Base-by-base conservation (phyloP, 2,797 vertebrate genomes). In the Ataeniobius toweri region DNA sequence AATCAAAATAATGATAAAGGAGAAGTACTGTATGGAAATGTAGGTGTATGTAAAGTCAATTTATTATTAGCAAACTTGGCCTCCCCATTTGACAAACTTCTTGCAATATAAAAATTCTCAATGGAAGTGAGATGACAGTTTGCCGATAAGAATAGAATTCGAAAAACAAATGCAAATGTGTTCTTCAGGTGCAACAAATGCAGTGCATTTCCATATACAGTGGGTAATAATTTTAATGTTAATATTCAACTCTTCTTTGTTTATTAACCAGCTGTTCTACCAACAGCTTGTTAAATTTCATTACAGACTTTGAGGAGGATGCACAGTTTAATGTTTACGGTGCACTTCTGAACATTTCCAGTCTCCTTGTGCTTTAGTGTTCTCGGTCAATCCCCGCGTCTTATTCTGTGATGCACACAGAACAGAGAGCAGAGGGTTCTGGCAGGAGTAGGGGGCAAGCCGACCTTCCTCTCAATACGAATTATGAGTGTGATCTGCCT, bases 401-500 rank as follows among this genome's bases (percentile, higher is more conserved):
- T 79, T 55, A 24, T 18, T 67, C 55, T 5, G 50, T 3, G 26
- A 68, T 74, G 68, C 75, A 50, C 18, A 48, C 39, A 59, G 65
- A 80, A 44, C 73, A 61, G 56, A 80, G 72, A 67, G 31, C 26
- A 26, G 48, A 76, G 83, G 63, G 73, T 18, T 79, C 81, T 73
- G 80, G 85, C 81, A 81, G 1, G 80, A 82, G 80, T 84, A 90
- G 92, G 88, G 86, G 88, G 86, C 90, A 71, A 83, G 79, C 77
- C 76, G 87, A 93, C 92, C 89, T 91, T 93, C 84, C 84, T 84
- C 88, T 93, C 87, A 75, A 28, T 81, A 86, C 75, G 81, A 92
- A 93, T 92, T 90, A 91, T 73, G 85, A 89, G 88, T 84, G 80
- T 79, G 90, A 94, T 94, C 87, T 89, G 91, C 89, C 89, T 41